A percentile compares a stretch with the other conserved stretches of the same genome.
phyloP scores from a whole-genome alignment of 2,113 vertebrate genomes.

The Brachyhypopomus gauderio region DNA sequence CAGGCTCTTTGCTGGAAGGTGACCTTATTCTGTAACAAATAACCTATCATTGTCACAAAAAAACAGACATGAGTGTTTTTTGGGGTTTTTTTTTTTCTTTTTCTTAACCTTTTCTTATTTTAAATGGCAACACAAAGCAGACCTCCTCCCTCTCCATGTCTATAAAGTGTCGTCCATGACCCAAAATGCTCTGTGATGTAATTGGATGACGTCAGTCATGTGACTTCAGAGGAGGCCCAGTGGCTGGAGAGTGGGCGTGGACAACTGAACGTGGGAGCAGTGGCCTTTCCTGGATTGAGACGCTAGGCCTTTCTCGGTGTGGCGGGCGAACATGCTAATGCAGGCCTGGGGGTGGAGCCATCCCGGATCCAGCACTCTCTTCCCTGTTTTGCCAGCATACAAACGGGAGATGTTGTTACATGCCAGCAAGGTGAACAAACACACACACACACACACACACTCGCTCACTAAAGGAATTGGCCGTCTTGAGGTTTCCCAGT shows the following conservation, averaged over 20 bases:
- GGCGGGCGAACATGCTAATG: too few species aligned
- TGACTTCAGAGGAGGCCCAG: background rate
- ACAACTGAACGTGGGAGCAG: slow-evolving; percentile 20
- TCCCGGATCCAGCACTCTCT: too few species aligned
- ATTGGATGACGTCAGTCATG: background rate
- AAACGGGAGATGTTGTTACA: background rate
- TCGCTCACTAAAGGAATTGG: background rate
- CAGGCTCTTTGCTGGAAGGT: background rate
- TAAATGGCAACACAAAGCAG: too few species aligned
- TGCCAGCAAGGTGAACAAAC: slow-evolving; percentile 42
- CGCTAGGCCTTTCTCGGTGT: slow-evolving; percentile 71
- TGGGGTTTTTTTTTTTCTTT: too few species aligned
- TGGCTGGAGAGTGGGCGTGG: slow-evolving; percentile 46
- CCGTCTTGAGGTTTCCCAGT: too few species aligned
- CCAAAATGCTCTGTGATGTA: background rate
- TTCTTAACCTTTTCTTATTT: too few species aligned
- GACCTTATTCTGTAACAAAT: background rate
- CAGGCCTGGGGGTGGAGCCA: too few species aligned
- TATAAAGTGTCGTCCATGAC: background rate
- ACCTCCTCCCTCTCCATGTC: too few species aligned
- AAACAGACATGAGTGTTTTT: background rate
- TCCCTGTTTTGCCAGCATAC: too few species aligned
- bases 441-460: background rate
- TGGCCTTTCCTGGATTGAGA: slow-evolving; percentile 79
- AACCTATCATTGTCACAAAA: too few species aligned